These are phyloP conservation scores for Nasonia vitripennis DNA, from an alignment of 1,140 invertebrate genomes.

Conservation along the genomic window DNA sequence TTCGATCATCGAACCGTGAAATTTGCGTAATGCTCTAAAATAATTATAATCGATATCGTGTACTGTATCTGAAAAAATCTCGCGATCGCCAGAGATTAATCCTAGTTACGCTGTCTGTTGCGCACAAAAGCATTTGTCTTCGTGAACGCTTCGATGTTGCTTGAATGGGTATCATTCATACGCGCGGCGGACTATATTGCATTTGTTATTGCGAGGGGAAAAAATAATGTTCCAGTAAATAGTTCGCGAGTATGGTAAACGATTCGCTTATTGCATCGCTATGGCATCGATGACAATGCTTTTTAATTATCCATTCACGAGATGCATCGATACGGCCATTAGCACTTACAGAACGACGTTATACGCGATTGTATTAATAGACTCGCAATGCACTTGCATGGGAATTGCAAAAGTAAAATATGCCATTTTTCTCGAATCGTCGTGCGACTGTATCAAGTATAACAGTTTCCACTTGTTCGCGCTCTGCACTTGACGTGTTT, in stretches of 20 bases:
- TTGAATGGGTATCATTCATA: conserved; percentile 1
- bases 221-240: not conserved
- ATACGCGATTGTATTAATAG: too few relatives aligned
- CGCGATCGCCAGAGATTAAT: not conserved
- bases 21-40: not conserved
- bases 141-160: not conserved
- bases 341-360: not conserved
- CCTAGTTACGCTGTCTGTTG: not conserved
- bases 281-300: not conserved
- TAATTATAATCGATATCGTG: not conserved
- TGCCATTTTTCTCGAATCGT: too few relatives aligned
- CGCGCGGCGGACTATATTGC: too few relatives aligned
- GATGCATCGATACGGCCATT: not conserved
- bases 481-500: too few relatives aligned
- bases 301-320: conserved; percentile 1
- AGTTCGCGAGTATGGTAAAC: not conserved
- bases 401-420: too few relatives aligned
- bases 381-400: too few relatives aligned
- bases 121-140: conserved; percentile 25
- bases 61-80: not conserved
- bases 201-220: not conserved
- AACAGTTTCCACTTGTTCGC: too few relatives aligned
- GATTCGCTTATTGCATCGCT: not conserved
- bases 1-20: not conserved
- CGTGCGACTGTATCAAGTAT: too few relatives aligned